Percentiles rank a stretch among this genome's conserved stretches.
These are phyloP conservation scores for Leptopterna dolabrata DNA, from an alignment of 2,888 invertebrate genomes.

Conservation along the genomic window DNA sequence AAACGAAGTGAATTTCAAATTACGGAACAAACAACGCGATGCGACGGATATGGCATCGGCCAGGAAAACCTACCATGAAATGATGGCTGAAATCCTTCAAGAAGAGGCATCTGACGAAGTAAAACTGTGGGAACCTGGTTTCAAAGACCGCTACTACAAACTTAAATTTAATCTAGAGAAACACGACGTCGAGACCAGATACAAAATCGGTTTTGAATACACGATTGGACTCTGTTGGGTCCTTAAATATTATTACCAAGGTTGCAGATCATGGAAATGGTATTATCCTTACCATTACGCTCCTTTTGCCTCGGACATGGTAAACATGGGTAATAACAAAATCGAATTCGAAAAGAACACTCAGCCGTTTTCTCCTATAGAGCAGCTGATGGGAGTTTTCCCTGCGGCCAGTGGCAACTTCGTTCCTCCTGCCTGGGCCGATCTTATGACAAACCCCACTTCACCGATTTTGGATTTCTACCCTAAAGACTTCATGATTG, in stretches of 20 bases:
- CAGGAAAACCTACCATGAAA: conserved; percentile 47
- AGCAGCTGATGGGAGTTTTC: conserved; percentile 99
- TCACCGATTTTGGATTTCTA: conserved; percentile 99
- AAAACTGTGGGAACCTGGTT: conserved; percentile 94
- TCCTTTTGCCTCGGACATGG: conserved; percentile 98
- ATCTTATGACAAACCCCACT: conserved; percentile 90
- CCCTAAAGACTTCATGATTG: conserved; percentile 96
- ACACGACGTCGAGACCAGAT: conserved; percentile 85
- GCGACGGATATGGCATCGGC: conserved; percentile 66
- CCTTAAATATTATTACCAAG: conserved; percentile 95
- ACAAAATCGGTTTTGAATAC: conserved; percentile 93
- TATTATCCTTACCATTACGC: conserved; percentile 99
- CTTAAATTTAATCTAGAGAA: conserved; percentile 87
- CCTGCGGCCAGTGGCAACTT: conserved; percentile 96
- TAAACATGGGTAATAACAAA: conserved; percentile 86
- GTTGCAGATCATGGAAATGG: conserved; percentile 99
- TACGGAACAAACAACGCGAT: conserved; percentile 80
- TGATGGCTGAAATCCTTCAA: conserved; percentile 68
- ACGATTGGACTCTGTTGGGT: conserved; percentile 98
- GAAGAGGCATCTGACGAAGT: conserved; percentile 85
- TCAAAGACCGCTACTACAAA: conserved; percentile 97
- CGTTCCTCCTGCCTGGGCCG: conserved; percentile 93
- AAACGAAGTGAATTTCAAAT: conserved; percentile 84
- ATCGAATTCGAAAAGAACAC: conserved; percentile 90
- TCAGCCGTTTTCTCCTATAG: conserved; percentile 94